Evolutionary conservation across 2,888 invertebrate genomes (phyloP), one percentile per base, ranked within the genome.

Genomic region (Phanerotoma sp.): DNA sequence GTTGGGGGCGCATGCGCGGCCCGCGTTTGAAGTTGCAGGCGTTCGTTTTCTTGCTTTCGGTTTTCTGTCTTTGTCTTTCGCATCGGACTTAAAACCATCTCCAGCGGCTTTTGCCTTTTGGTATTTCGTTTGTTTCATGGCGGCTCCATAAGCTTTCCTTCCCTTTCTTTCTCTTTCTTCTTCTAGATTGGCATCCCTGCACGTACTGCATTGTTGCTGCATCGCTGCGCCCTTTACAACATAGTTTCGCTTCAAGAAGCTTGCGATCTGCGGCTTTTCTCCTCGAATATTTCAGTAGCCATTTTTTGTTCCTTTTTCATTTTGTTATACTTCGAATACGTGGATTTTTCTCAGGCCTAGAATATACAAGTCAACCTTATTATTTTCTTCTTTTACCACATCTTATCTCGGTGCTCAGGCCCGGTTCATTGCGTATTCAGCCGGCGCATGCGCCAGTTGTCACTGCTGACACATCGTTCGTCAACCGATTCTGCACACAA

Each of bases 401-500:
- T 10, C 38, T 13, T 13, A 15, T 35, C 5, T 30, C 13, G 13
- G n/a, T 7, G 15, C 35, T 35, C 15, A 44, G 44, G 57, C 60
- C 61, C 54, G 66, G 64, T 67, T 74, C 72, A 77, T 77, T 75
- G 70, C 61, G 76, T 72, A 77, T 76, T 77, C 77, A 73, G 75
- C 68, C 60, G 66, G 70, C 74, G 74, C 75, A 69, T 75, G 75
- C 72, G 74, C 76, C 73, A 76, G 77, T 75, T 77, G 77, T 77
- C 77, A 77, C 70, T 64, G 74, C 74, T 76, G 77, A 77, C 76
- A 77, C 76, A 72, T 77, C 75, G 75, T 77, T 72, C 70, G 76
- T 77, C 77, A 77, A 74, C 21, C 35, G 48, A 48, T 35, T 35
- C 21, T 35, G n/a, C 25, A 32, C 47, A 47, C 42, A 2, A 42